These are phyloP conservation scores for Lagopus muta DNA, from an alignment of 2,113 vertebrate species.

Conservation along the genomic window DNA sequence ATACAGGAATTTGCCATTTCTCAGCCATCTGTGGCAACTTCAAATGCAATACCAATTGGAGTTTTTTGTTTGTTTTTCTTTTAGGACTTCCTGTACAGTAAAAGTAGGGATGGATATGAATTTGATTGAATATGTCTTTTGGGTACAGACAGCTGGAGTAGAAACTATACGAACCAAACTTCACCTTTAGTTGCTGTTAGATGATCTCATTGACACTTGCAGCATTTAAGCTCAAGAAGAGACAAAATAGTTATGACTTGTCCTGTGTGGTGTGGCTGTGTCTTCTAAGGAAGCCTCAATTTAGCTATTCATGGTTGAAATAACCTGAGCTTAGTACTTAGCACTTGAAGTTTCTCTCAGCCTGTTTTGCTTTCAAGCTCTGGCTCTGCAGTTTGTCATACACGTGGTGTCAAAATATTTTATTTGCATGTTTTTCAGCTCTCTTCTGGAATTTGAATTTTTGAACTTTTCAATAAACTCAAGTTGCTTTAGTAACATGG, in stretches of 20 bases:
- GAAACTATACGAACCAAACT: not conserved
- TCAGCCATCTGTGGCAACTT: conserved; percentile 1
- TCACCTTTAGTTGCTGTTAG: not conserved
- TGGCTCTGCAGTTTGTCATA: not conserved
- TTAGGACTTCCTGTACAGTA: conserved; percentile 1
- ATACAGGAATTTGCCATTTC: conserved; percentile 21
- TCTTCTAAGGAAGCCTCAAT: not conserved
- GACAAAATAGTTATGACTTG: not conserved
- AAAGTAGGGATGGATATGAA: not conserved
- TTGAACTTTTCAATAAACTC: not conserved
- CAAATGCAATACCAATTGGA: not conserved
- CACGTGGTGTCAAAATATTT: not conserved
- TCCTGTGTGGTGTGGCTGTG: not conserved
- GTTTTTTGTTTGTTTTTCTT: not conserved
- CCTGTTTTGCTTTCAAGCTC: not conserved
- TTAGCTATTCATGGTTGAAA: not conserved
- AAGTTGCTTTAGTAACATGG: not conserved
- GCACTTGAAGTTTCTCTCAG: not conserved
- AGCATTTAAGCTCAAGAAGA: not conserved
- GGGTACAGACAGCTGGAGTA: not conserved
- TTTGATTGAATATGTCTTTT: not conserved
- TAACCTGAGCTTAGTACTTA: not conserved
- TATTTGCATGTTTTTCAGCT: not conserved
- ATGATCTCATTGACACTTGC: not conserved
- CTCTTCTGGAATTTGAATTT: not conserved